phyloP scores from a whole-genome alignment of 2,797 vertebrate species.

The Anomalospiza imberbis region DNA sequence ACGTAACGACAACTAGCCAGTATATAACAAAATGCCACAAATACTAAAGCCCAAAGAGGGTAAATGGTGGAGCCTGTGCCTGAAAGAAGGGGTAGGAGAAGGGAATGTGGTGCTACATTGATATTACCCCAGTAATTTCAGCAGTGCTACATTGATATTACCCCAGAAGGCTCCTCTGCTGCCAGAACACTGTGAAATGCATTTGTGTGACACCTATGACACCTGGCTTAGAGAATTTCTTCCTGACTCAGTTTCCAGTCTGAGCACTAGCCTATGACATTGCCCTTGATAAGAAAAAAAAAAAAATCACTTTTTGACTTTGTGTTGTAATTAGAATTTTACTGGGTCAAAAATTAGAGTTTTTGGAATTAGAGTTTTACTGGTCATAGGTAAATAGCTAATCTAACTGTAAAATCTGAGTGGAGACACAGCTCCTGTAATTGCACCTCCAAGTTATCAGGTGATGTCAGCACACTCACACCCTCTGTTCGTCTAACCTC shows the following conservation, averaged over 20 bases:
- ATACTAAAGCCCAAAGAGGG: not conserved
- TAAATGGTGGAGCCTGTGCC: not conserved
- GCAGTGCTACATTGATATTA: not conserved
- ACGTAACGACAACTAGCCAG: not conserved
- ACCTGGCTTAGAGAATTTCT: not conserved
- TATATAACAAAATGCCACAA: not conserved
- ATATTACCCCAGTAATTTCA: not conserved
- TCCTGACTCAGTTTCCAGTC: not conserved
- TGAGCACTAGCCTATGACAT: not conserved
- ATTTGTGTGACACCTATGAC: not conserved
- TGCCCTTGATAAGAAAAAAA: not conserved
- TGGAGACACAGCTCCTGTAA: conserved; percentile 14
- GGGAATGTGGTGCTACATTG: not conserved
- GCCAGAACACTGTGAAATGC: not conserved
- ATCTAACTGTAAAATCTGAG: conserved; percentile 62
- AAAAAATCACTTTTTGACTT: not conserved
- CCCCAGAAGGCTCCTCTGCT: not conserved
- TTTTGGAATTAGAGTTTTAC: not conserved
- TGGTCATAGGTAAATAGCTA: not conserved
- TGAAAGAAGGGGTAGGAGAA: not conserved
- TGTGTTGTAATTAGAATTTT: not conserved
- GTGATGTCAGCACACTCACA: conserved; percentile 41
- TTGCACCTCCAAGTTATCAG: not conserved
- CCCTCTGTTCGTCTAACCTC: not conserved
- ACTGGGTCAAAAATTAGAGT: not conserved